Base-by-base conservation (phyloP, 2,113 vertebrate genomes). In the Tetrao urogallus region DNA sequence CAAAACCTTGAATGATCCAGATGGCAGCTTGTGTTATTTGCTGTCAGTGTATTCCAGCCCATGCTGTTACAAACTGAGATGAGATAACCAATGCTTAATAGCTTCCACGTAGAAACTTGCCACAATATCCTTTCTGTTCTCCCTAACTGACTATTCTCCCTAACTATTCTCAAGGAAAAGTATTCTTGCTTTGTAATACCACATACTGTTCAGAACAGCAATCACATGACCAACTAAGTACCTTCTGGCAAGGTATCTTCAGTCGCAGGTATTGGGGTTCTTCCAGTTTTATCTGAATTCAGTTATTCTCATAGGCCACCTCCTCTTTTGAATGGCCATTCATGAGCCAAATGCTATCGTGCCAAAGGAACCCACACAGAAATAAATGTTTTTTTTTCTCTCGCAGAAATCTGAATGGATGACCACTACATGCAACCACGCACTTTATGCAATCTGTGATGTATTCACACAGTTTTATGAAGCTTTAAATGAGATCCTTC, bases 381-480 rank as follows among this genome's bases (percentile, higher is more conserved):
- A 82, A 38, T 69, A 73, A 69, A 93, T 52, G 20, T 17, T 92
- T 76, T 9, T 74, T 56, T 84, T 93, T 65, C 89, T 81, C 27
- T 94, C 81, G 14, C 93, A 99, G 99, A 99, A 99, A 97, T 99
- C 98, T 0, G 99, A 99, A 97, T 99, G 99, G 99, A 99, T 99
- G 99, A 99, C 99, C 8, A 99, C 99, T 7, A 99, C 99, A 2
- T 99, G 99, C 94, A 99, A 99, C 97, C 99, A 99, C 0, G 99
- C 99, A 5, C 98, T 99, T 66, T 99, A 99, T 57, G 99, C 99
- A 43, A 99, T 99, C 92, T 99, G 99, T 89, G 99, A 99, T 19
- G 99, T 99, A 30, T 99, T 99, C 94, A 99, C 99, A 0, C 99
- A 99, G 75, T 99, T 99, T 85, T 99, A 99, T 27, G 98, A 99